Percentiles rank a stretch among this genome's conserved stretches.
Evolutionary conservation across 2,888 invertebrate species (phyloP).

Genomic region (Chloromyia formosa): DNA sequence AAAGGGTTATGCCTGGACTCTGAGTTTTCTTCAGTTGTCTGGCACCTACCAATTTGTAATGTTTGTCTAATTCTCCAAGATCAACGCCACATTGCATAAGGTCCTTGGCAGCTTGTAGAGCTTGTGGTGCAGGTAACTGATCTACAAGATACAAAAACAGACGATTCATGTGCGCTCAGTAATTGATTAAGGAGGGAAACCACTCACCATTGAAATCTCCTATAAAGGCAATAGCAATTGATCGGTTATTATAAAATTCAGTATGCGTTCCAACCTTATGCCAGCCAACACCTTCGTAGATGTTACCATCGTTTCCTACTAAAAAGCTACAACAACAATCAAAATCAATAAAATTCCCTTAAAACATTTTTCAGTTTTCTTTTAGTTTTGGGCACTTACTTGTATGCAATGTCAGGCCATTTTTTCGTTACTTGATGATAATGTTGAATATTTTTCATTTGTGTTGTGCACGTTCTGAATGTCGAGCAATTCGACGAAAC

Average conservation of each 20-base stretch:
- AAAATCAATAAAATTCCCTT: neutral
- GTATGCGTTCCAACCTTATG: constrained; percentile 67
- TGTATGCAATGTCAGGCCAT: constrained; percentile 66
- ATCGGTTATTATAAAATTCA: constrained; percentile 65
- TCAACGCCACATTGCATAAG: constrained; percentile 59
- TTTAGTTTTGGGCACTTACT: constrained; percentile 60
- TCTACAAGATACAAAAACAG: too few species aligned
- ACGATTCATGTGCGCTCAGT: too few species aligned
- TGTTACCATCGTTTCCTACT: constrained; percentile 68
- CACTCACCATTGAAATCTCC: constrained; percentile 64
- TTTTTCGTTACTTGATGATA: constrained; percentile 64
- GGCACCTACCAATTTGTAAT: constrained; percentile 61
- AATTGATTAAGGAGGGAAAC: too few species aligned
- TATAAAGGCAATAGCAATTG: constrained; percentile 69
- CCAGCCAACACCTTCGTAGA: constrained; percentile 71
- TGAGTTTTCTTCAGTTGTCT: constrained; percentile 58
- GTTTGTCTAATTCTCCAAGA: constrained; percentile 54
- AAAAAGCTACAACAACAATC: constrained; percentile 61
- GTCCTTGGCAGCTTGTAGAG: constrained; percentile 56
- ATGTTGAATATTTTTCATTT: constrained; percentile 63
- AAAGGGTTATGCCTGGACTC: constrained; percentile 61
- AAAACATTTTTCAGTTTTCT: neutral
- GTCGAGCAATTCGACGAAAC: constrained; percentile 62
- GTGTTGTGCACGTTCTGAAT: constrained; percentile 59
- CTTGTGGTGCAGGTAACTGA: constrained; percentile 53